These are phyloP conservation scores for Lytechinus pictus DNA, from an alignment of 35 echinoderm and acorn worm genomes.

Conservation along the genomic window DNA sequence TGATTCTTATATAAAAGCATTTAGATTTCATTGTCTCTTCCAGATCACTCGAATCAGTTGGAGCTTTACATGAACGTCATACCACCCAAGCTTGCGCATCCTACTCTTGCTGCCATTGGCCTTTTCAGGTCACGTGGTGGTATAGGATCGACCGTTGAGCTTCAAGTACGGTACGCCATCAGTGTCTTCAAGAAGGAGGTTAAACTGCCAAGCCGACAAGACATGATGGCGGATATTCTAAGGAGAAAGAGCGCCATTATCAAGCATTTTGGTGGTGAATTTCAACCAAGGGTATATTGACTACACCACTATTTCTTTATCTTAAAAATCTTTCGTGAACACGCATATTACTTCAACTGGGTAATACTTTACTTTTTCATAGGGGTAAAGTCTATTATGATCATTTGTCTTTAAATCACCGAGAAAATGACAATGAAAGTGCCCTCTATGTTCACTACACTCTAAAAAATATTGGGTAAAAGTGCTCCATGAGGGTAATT, in stretches of 20 bases:
- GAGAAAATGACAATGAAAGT: too few relatives aligned
- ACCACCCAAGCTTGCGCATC: constrained; percentile 50
- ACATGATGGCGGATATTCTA: constrained; percentile 47
- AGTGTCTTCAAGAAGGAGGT: constrained; percentile 48
- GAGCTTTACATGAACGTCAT: constrained; percentile 70
- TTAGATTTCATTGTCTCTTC: neutral
- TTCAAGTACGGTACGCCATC: constrained; percentile 62
- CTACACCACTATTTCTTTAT: neutral
- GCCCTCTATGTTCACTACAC: too few relatives aligned
- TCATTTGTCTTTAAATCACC: too few relatives aligned
- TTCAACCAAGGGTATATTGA: constrained; percentile 36
- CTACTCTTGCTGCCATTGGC: constrained; percentile 50
- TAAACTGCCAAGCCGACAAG: neutral
- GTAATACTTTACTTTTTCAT: too few relatives aligned
- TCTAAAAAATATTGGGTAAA: too few relatives aligned
- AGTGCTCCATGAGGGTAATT: too few relatives aligned
- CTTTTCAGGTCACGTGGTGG: constrained; percentile 24
- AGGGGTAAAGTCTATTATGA: too few relatives aligned
- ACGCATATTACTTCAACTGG: too few relatives aligned
- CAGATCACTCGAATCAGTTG: constrained; percentile 37
- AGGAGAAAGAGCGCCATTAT: neutral
- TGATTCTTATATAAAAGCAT: neutral
- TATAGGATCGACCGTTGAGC: neutral
- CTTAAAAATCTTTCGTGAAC: neutral
- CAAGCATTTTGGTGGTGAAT: constrained; percentile 12